These are phyloP conservation scores for Cisticola juncidis DNA, from an alignment of 2,113 vertebrate species.

Conservation along the genomic window DNA sequence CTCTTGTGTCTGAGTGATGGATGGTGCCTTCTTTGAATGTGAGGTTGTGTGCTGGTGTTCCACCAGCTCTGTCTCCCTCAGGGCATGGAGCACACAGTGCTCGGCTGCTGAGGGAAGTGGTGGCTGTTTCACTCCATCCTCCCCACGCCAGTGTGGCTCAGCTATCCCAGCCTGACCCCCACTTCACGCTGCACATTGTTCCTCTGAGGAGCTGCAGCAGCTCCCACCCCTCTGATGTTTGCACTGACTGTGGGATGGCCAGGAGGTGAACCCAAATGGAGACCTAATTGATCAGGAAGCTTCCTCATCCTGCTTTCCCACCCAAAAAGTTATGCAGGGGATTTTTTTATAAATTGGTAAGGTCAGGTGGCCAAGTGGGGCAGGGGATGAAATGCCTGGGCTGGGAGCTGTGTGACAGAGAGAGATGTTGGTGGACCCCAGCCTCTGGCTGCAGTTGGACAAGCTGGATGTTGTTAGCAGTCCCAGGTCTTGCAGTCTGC, in stretches of 20 bases:
- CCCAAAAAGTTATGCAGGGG: neutral
- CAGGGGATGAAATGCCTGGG: neutral
- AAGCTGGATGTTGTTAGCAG: neutral
- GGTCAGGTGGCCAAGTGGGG: neutral
- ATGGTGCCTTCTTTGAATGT: neutral
- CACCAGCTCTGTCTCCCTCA: neutral
- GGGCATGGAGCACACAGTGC: accelerated
- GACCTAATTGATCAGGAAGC: neutral
- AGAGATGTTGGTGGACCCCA: neutral
- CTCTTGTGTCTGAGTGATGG: neutral
- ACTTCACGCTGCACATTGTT: accelerated
- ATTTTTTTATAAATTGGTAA: neutral
- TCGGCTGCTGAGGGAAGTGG: neutral
- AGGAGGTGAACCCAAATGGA: neutral
- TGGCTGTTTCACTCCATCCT: neutral
- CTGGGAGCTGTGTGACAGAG: accelerated
- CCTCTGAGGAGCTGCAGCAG: neutral
- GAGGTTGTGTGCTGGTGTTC: neutral
- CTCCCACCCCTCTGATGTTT: neutral
- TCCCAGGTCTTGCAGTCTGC: neutral
- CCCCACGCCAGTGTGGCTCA: accelerated
- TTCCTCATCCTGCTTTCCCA: neutral
- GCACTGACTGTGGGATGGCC: accelerated
- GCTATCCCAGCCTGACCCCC: neutral
- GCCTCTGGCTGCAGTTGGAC: accelerated